A percentile compares a stretch with the other conserved stretches of the same genome.
phyloP scores from a whole-genome alignment of 2,797 vertebrate species.

The Decapterus maruadsi region DNA sequence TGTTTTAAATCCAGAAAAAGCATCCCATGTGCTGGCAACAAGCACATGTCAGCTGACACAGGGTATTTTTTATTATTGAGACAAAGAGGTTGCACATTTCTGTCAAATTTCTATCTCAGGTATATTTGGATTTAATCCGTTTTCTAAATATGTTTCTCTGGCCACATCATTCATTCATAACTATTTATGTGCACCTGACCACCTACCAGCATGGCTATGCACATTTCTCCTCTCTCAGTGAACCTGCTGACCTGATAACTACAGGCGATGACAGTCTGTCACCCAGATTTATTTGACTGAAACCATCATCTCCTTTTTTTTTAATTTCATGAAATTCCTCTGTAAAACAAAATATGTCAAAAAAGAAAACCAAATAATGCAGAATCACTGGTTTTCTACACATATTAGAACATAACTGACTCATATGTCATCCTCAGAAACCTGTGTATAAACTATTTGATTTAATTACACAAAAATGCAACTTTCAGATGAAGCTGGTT shows the following conservation, averaged over 20 bases:
- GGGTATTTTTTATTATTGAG: background rate
- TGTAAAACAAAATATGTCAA: background rate
- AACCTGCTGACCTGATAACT: background rate
- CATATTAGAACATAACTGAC: background rate
- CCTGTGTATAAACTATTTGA: background rate
- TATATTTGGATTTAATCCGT: slow-evolving; percentile 1
- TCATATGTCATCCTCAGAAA: background rate
- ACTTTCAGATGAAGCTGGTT: slow-evolving; percentile 3
- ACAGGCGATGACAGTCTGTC: background rate
- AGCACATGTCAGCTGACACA: background rate
- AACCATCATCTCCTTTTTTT: background rate
- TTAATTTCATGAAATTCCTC: background rate
- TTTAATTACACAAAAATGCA: background rate
- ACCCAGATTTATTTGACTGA: background rate
- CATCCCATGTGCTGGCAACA: background rate
- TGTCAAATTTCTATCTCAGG: background rate
- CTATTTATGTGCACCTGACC: background rate
- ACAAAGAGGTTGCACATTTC: slow-evolving; percentile 4
- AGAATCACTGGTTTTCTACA: background rate
- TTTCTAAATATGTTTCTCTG: background rate
- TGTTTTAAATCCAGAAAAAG: slow-evolving; percentile 8
- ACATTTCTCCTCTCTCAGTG: background rate
- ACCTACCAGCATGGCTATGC: background rate
- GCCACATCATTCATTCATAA: slow-evolving; percentile 2
- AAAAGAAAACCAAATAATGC: background rate